Evolutionary conservation across 1,140 invertebrate species (phyloP).

Genomic region (Oedothorax gibbosus): DNA sequence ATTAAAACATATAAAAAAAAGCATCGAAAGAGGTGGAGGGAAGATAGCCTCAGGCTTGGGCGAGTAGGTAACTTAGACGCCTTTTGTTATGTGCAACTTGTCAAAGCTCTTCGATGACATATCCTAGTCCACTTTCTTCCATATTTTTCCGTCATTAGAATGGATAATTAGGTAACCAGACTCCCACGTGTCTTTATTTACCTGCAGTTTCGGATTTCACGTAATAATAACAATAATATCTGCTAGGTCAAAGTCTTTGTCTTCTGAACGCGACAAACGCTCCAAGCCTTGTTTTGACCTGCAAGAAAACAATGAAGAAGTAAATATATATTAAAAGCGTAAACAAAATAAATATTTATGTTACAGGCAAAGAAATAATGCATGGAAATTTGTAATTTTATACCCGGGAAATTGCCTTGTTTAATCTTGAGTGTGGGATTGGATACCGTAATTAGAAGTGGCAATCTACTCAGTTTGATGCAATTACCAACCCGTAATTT

Average conservation of each 20-base stretch:
- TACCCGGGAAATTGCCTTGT: too few relatives aligned
- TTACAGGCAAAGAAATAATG: neutral
- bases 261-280: neutral
- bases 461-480: too few relatives aligned
- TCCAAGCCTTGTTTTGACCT: neutral
- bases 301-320: constrained; percentile 14
- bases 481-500: too few relatives aligned
- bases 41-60: neutral
- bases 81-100: constrained; percentile 14
- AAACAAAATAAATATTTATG: constrained; percentile 35
- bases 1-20: neutral
- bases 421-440: too few relatives aligned
- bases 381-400: neutral
- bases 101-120: constrained; percentile 23
- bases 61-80: neutral
- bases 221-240: neutral
- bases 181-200: constrained; percentile 13
- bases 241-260: constrained; percentile 10
- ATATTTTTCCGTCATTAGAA: constrained; percentile 30
- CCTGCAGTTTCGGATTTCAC: constrained; percentile 2
- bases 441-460: too few relatives aligned
- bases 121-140: constrained; percentile 15
- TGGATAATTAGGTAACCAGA: constrained; percentile 18
- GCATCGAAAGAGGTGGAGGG: neutral
- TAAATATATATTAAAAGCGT: constrained; percentile 5